Base-by-base conservation (phyloP, 2,113 vertebrate genomes). In the Manacus vitellinus region DNA sequence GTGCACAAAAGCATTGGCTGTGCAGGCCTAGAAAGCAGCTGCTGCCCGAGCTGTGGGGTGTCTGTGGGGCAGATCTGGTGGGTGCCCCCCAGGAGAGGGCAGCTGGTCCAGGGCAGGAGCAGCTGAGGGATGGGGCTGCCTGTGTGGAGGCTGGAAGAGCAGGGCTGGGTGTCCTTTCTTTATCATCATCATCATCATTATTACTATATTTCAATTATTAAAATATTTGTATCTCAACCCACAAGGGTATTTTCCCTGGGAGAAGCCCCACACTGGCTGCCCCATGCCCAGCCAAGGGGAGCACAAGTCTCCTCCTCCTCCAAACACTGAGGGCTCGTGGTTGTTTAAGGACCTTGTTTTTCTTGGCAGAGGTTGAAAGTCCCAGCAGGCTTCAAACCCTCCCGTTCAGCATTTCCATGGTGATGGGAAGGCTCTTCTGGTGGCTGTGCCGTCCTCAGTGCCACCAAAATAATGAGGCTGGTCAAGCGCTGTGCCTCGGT, bases 341-440 rank as follows among this genome's bases (percentile, higher is more conserved):
- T 28, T n/a, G 28, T 68, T 80, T 3, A 5, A 67, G 87, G n/a
- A 13, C 70, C 52, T 33, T 52, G 61, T 30, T 89, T 82, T 75
- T 52, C 87, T 75, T 82, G 87, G 78, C 78, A 75, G 78, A 54
- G 61, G 70, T 68, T 93, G 79, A 44, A 87, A 87, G 83, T 72
- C 85, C 54, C 91, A 87, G 79, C 58, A 12, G 88, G 93, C 76
- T 92, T 66, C 66, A 52, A 87, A 65, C 49, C 85, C 79, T 94
- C 74, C 77, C 0, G 2, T 37, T 94, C 83, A 41, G 78, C 90
- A 89, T 97, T 95, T 94, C 96, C 97, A 96, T 96, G 94, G 95
- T 67, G 90, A 96, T 80, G 51, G 51, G 76, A 51, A 56, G 91
- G 71, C 18, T 7, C 19, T 54, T 18, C 71, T 90, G 78, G 55